phyloP scores from a whole-genome alignment of 2,113 vertebrate genomes.

The Corythoichthys intestinalis region DNA sequence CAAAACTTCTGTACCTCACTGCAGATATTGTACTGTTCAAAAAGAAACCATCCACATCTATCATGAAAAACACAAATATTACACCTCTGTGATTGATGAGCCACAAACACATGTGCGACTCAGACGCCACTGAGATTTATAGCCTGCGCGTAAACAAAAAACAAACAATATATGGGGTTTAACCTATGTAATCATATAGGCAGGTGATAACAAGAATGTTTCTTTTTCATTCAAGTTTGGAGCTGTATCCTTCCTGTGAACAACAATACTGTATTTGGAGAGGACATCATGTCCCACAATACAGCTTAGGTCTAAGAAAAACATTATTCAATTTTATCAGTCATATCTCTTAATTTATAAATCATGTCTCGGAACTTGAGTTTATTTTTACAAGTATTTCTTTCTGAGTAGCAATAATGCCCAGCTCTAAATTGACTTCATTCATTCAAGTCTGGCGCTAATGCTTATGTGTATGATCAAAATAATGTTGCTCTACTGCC shows the following conservation, averaged over 20 bases:
- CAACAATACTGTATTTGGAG: not conserved
- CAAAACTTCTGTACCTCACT: conserved; percentile 12
- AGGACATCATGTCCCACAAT: not conserved
- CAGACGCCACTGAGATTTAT: conserved; percentile 54
- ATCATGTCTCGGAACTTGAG: too few species aligned
- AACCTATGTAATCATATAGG: conserved; percentile 2
- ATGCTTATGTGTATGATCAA: conserved; percentile 81
- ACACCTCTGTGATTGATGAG: conserved; percentile 58
- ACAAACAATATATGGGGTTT: conserved; percentile 17
- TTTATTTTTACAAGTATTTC: conserved; percentile 46
- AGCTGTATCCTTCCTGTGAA: not conserved
- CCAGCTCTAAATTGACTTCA: conserved; percentile 33
- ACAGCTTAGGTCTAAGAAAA: not conserved
- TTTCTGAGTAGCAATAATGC: conserved; percentile 76
- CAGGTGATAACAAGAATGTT: conserved; percentile 1
- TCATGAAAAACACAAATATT: conserved; percentile 63
- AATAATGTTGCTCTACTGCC: conserved; percentile 10
- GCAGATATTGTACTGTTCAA: conserved; percentile 50
- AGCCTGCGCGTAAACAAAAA: conserved; percentile 39
- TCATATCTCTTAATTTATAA: too few species aligned
- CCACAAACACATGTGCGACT: conserved; percentile 53
- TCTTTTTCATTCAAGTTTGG: not conserved
- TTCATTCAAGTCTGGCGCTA: conserved; percentile 68
- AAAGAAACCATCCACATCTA: conserved; percentile 50
- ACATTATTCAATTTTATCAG: too few species aligned